These are phyloP conservation scores for Helicoverpa zea DNA, from an alignment of 1,140 invertebrate species.

Conservation along the genomic window DNA sequence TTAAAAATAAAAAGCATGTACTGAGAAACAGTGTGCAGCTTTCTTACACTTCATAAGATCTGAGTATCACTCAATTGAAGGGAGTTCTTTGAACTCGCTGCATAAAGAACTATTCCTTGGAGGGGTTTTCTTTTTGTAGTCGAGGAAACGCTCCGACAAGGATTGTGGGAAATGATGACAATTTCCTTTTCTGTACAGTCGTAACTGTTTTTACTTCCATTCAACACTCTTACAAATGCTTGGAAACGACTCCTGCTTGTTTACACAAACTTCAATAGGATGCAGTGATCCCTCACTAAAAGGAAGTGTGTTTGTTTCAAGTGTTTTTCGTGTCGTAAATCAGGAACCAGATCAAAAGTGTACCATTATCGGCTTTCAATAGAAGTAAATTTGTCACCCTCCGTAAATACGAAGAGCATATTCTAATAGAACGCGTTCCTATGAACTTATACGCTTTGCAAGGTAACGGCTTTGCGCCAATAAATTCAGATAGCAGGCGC, in stretches of 20 bases:
- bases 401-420: not conserved
- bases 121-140: conserved; percentile 55
- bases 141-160: conserved; percentile 53
- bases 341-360: not conserved
- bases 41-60: conserved; percentile 54
- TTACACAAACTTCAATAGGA: conserved; percentile 24
- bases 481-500: conserved; percentile 56
- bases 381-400: conserved; percentile 24
- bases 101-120: conserved; percentile 58
- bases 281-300: conserved; percentile 3
- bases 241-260: conserved; percentile 31
- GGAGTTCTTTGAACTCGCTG: conserved; percentile 59
- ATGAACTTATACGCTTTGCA: conserved; percentile 16
- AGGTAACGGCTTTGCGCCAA: conserved; percentile 43
- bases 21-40: conserved; percentile 19
- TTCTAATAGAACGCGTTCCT: not conserved
- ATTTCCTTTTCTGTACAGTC: conserved; percentile 55
- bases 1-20: conserved; percentile 6
- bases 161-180: conserved; percentile 63
- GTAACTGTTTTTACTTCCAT: conserved; percentile 52
- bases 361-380: not conserved
- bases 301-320: conserved; percentile 16
- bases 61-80: conserved; percentile 55
- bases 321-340: conserved; percentile 6
- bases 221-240: conserved; percentile 42